phyloP scores from a whole-genome alignment of 1,140 invertebrate genomes.

The Saccostrea echinata region DNA sequence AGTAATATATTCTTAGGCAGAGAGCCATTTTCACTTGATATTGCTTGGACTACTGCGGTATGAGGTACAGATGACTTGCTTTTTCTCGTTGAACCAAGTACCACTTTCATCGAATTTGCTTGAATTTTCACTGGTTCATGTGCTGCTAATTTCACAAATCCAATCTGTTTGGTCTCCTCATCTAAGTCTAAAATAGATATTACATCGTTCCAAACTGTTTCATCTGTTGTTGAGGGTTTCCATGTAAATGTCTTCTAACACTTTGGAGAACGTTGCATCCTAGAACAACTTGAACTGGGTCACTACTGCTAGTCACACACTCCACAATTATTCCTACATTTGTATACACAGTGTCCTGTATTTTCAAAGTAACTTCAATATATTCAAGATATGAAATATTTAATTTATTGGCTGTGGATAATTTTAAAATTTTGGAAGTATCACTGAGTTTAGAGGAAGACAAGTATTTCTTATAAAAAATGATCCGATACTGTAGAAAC shows the following conservation, averaged over 20 bases:
- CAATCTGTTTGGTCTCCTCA: background rate
- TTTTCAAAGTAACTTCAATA: slow-evolving; percentile 44
- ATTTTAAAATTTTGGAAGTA: slow-evolving; percentile 43
- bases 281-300: background rate
- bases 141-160: no score
- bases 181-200: slow-evolving; percentile 1
- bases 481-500: slow-evolving; percentile 48
- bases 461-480: slow-evolving; percentile 41
- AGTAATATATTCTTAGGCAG: no score
- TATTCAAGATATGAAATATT: slow-evolving; percentile 51
- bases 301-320: background rate
- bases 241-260: background rate
- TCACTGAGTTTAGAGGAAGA: slow-evolving; percentile 35
- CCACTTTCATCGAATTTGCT: no score
- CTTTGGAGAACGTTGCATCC: slow-evolving; percentile 26
- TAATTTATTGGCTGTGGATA: slow-evolving; percentile 45
- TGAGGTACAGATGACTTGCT: no score
- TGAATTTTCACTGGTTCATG: no score
- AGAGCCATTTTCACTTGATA: no score
- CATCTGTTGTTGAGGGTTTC: background rate
- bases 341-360: background rate
- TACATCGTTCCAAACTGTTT: slow-evolving; percentile 10
- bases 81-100: no score
- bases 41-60: no score
- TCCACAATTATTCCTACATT: slow-evolving; percentile 41